Conservation (phyloP, 2,888 invertebrate genomes). For the Standfussiana lucernea region DNA sequence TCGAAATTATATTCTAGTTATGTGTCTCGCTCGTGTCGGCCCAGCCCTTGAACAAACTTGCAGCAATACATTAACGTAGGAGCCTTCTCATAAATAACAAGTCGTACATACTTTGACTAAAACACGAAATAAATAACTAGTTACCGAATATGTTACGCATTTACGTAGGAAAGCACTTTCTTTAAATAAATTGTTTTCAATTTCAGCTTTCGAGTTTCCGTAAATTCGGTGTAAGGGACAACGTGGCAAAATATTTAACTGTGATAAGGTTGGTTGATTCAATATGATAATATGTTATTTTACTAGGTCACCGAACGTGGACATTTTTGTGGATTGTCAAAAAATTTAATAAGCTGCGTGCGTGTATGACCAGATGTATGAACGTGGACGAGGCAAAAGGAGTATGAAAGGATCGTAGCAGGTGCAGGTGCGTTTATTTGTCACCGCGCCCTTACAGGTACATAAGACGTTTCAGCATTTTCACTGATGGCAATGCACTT, state of each 20-base stretch:
- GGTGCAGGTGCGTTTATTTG: not conserved
- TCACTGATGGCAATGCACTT: not conserved
- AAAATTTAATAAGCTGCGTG: not conserved
- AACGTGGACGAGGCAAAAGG: too few relatives aligned
- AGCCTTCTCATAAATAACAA: conserved; percentile 28
- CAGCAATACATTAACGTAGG: conserved; percentile 8
- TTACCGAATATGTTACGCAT: conserved; percentile 5
- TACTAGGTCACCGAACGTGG: not conserved
- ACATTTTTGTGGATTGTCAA: not conserved
- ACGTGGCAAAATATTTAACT: not conserved
- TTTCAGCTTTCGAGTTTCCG: too few relatives aligned
- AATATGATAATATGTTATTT: not conserved
- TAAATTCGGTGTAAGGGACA: not conserved
- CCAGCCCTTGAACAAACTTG: conserved; percentile 4
- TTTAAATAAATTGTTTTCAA: not conserved
- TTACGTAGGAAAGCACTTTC: not conserved
- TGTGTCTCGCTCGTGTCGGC: conserved; percentile 1
- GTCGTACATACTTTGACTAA: conserved; percentile 3
- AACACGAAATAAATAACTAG: conserved; percentile 25
- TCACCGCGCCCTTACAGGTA: not conserved
- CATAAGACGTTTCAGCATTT: not conserved
- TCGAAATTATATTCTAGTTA: conserved; percentile 3
- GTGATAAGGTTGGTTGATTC: too few relatives aligned
- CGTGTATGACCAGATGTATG: too few relatives aligned
- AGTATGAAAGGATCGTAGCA: too few relatives aligned